These are phyloP conservation scores for Aquatica leii DNA, from an alignment of 2,888 invertebrate species.

Conservation along the genomic window DNA sequence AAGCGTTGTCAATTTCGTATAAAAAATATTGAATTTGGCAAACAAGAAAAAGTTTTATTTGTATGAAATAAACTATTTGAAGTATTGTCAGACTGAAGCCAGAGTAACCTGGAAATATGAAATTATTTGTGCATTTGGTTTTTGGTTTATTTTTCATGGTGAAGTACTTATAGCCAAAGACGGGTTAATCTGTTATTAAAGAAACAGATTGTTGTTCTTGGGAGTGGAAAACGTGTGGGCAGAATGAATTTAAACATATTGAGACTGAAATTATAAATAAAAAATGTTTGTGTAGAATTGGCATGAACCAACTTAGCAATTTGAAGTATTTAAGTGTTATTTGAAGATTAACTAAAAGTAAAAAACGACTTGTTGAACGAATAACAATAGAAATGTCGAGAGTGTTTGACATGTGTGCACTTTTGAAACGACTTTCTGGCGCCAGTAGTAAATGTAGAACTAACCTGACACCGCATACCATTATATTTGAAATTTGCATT, in stretches of 20 bases:
- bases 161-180: not conserved
- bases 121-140: too few species aligned
- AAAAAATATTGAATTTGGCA: too few species aligned
- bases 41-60: too few species aligned
- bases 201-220: conserved; percentile 6
- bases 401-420: conserved; percentile 23
- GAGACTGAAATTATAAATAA: not conserved
- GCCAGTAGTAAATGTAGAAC: conserved; percentile 30
- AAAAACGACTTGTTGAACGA: not conserved
- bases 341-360: not conserved
- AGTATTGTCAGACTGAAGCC: too few species aligned
- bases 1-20: too few species aligned
- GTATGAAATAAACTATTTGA: too few species aligned
- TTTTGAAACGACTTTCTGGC: conserved; percentile 35
- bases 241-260: not conserved
- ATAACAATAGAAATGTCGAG: conserved; percentile 5
- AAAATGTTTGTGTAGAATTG: not conserved
- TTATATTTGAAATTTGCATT: conserved; percentile 37
- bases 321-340: not conserved
- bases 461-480: conserved; percentile 36
- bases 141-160: not conserved
- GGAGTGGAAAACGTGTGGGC: conserved; percentile 6
- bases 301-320: not conserved
- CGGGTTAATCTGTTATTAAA: conserved; percentile 2
- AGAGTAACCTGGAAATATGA: too few species aligned